phyloP scores from a whole-genome alignment of 2,797 vertebrate species.

The Simalia tracyae region DNA sequence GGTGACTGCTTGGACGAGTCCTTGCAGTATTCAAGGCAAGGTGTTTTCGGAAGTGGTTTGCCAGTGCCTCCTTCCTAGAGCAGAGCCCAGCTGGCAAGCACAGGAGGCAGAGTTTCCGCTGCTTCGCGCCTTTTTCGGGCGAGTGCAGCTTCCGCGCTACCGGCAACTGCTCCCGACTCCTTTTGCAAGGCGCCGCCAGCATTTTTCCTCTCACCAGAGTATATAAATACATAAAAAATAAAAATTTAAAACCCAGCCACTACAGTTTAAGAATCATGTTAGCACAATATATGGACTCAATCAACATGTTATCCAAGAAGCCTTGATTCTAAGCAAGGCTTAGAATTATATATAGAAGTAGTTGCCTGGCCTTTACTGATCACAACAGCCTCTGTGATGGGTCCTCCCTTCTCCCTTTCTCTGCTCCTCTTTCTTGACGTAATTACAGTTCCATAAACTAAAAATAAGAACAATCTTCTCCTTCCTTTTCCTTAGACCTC shows the following conservation, averaged over 20 bases:
- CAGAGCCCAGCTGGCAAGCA: too few relatives aligned
- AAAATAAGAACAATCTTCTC: neutral
- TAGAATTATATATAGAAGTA: neutral
- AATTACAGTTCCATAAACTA: neutral
- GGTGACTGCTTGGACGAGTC: too few relatives aligned
- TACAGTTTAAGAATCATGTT: neutral
- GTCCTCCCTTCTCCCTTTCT: neutral
- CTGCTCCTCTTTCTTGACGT: neutral
- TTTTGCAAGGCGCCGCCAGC: too few relatives aligned
- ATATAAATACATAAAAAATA: too few relatives aligned
- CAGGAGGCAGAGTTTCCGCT: too few relatives aligned
- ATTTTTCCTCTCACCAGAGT: too few relatives aligned
- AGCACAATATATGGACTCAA: neutral
- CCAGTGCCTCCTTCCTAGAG: too few relatives aligned
- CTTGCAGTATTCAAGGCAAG: too few relatives aligned
- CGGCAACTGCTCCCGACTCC: too few relatives aligned
- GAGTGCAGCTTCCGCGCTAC: too few relatives aligned
- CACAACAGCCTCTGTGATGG: neutral
- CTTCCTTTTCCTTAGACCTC: neutral
- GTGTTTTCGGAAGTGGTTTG: too few relatives aligned
- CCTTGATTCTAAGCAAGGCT: neutral
- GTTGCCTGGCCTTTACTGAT: neutral
- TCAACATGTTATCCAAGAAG: neutral
- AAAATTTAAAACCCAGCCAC: neutral
- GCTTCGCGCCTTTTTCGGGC: too few relatives aligned